Evolutionary conservation across 2,797 vertebrate genomes (phyloP), one percentile per base, ranked within the genome.

Genomic region (Typhlichthys eigenmanni): DNA sequence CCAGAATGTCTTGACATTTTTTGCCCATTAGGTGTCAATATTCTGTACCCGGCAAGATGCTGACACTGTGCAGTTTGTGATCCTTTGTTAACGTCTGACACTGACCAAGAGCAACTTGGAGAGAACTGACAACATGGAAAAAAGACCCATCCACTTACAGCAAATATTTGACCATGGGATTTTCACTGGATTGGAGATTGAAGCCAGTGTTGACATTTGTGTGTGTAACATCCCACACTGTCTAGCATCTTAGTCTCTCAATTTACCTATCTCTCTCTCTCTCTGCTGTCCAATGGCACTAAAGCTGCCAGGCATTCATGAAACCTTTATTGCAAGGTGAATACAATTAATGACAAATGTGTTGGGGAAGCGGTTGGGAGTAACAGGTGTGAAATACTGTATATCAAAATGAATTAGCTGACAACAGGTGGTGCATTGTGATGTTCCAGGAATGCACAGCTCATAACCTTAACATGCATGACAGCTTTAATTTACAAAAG

Each of bases 101-200:
- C 75, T 86, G 83, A 86, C 84, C 74, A 74, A 71, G 84, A 82
- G 76, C 61, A 83, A 88, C 87, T 79, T 75, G 66, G 63, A 60
- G 78, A 76, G 71, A 85, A 82, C 77, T 81, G 78, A 83, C 72
- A 43, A 29, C 24, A 29, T 29, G 24, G 24, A 74, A 63, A 51
- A 57, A 67, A 59, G 76, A 29, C 13, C n/a, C n/a, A 16, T 76
- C 64, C 7, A 80, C 80, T 60, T 13, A 74, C 71, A 64, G 82
- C 89, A 93, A 92, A 92, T 93, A 91, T 91, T 91, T 92, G 87
- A 88, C 83, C 80, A 89, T 82, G 84, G 84, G 85, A 86, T 92
- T 90, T 90, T 77, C 50, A 48, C 76, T 60, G 76, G 82, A 86
- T 82, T 82, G 80, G 75, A 85, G 79, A 86, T 60, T 73, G 76